Conservation (phyloP, 2,888 invertebrate species). For the Erynnis tages region DNA sequence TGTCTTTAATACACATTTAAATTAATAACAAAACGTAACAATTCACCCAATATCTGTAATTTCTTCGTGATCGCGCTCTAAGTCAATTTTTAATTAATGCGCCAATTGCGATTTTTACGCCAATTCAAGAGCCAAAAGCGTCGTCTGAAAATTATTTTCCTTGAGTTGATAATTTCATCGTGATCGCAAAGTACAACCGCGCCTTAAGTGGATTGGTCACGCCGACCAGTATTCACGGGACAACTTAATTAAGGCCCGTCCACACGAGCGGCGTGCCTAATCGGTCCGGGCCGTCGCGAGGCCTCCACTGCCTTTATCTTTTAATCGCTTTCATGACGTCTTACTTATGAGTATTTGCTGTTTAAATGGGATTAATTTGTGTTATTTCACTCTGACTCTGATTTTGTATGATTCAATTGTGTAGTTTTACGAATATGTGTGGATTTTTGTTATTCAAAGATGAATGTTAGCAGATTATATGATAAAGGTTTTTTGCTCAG, state of each 20-base stretch:
- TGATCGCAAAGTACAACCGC: conserved; percentile 12
- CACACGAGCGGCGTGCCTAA: conserved; percentile 42
- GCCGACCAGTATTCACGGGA: conserved; percentile 35
- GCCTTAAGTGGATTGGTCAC: conserved; percentile 29
- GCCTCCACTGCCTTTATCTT: conserved; percentile 14
- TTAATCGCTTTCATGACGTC: conserved; percentile 25
- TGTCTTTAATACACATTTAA: too few relatives aligned
- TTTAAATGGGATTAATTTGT: background rate
- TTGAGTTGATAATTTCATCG: background rate
- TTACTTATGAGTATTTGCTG: conserved; percentile 22
- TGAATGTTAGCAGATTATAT: too few relatives aligned
- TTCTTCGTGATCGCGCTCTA: too few relatives aligned
- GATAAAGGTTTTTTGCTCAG: too few relatives aligned
- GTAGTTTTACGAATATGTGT: too few relatives aligned
- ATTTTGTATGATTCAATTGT: background rate
- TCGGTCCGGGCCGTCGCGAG: conserved; percentile 35
- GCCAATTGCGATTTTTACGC: too few relatives aligned
- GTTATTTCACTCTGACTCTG: background rate
- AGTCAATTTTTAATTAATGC: too few relatives aligned
- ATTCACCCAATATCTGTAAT: too few relatives aligned
- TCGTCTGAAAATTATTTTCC: background rate
- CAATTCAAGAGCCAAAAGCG: too few relatives aligned
- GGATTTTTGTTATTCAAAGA: too few relatives aligned
- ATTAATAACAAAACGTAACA: too few relatives aligned
- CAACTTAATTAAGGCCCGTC: conserved; percentile 51